These are phyloP conservation scores for Eupithecia abbreviata DNA, from an alignment of 2,888 invertebrate species.

Conservation along the genomic window DNA sequence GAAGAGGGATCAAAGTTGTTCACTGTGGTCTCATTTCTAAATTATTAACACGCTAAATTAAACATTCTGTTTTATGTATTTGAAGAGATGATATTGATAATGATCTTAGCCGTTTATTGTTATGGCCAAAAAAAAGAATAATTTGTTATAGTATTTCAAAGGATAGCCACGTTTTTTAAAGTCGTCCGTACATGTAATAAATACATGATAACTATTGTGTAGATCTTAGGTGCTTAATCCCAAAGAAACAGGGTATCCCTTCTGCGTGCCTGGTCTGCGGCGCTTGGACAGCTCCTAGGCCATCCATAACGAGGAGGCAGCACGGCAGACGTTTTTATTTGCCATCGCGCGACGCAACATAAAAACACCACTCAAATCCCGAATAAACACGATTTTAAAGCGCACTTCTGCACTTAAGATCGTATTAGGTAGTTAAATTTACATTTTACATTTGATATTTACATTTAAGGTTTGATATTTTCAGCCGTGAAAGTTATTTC, in stretches of 20 bases:
- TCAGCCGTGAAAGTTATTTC: constrained; percentile 79
- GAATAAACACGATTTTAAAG: constrained; percentile 77
- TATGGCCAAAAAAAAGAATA: no score
- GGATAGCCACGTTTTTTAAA: no score
- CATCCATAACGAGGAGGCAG: constrained; percentile 72
- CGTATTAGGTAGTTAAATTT: constrained; percentile 82
- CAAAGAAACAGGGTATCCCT: neutral
- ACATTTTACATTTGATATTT: constrained; percentile 82
- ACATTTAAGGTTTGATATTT: constrained; percentile 79
- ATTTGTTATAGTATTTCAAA: no score
- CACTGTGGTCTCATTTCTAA: neutral
- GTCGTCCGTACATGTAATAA: no score
- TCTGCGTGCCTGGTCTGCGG: constrained; percentile 59
- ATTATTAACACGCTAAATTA: neutral
- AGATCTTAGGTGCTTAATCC: no score
- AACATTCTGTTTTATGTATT: neutral
- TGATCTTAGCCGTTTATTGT: no score
- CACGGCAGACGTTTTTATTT: constrained; percentile 80
- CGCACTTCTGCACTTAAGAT: constrained; percentile 70
- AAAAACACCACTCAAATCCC: constrained; percentile 79
- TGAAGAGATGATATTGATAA: no score
- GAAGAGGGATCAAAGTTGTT: neutral
- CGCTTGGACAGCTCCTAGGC: constrained; percentile 67
- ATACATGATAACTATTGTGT: no score
- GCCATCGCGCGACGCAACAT: constrained; percentile 70